Base-by-base conservation (phyloP, 2,797 vertebrate genomes). In the Leucoraja ocellata region DNA sequence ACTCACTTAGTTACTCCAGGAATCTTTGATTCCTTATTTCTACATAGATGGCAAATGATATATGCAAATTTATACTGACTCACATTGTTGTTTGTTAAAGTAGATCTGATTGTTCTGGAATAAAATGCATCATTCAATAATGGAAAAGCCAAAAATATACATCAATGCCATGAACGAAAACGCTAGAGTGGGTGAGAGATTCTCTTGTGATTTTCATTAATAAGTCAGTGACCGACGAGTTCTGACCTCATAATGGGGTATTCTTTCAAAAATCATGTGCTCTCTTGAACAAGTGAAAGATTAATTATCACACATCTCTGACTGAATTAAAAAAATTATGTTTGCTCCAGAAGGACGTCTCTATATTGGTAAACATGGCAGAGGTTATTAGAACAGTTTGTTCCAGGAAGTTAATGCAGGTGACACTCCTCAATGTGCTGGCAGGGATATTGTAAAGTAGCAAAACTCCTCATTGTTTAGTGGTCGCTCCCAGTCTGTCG, bases 401-500 rank as follows among this genome's bases (percentile, higher is more conserved):
- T 88, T 88, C 84, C 84, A 88, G 84, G 84, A 88, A 68, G n/a
- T 68, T 68, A 36, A 65, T 88, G 65, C 36, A n/a, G 32, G n/a
- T 36, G 61, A 36, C 84, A 88, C 61, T 88, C 63, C 61, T 88
- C 84, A 88, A 36, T 88, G 63, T 88, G 63, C 61, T 88, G 84
- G 65, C 84, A 88, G 65, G 6, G 68, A 68, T 61, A 65, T n/a
- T 32, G 61, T 63, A 65, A 88, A 88, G 63, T 68, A 36, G 61
- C 61, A 88, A 88, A 74, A 65, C 84, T 68, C 84, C 14, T 68
- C 36, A 86, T 86, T 65, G 84, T 88, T 88, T 36, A n/a, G 65
- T 32, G 14, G n/a, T 68, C 23, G 18, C 63, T 88, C 63, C 14
- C 32, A 2, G 28, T 68, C 32, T 36, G 16, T 36, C n/a, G 36